phyloP scores from a whole-genome alignment of 2,888 invertebrate species.

The Muscina levida region DNA sequence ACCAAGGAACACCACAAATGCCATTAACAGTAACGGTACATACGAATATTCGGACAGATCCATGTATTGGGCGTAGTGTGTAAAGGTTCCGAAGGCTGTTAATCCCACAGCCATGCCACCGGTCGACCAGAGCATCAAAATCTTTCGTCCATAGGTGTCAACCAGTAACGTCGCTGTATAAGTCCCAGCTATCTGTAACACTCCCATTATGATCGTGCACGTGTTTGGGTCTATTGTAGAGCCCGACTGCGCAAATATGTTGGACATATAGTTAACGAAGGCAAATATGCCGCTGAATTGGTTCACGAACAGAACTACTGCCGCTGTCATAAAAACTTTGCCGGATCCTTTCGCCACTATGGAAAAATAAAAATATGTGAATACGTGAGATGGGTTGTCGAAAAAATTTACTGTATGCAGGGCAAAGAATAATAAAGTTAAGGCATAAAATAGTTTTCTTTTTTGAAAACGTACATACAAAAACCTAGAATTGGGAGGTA shows the following conservation, averaged over 20 bases:
- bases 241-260: slow-evolving; percentile 74
- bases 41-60: slow-evolving; percentile 71
- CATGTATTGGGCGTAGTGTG: slow-evolving; percentile 65
- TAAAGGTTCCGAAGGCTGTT: slow-evolving; percentile 72
- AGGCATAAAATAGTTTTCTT: too few species aligned
- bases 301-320: slow-evolving; percentile 71
- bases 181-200: slow-evolving; percentile 75
- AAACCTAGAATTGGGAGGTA: too few species aligned
- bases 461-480: too few species aligned
- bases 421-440: too few species aligned
- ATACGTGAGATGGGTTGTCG: too few species aligned
- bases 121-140: slow-evolving; percentile 74
- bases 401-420: too few species aligned
- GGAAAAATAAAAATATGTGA: slow-evolving; percentile 38
- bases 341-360: slow-evolving; percentile 72
- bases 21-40: slow-evolving; percentile 75
- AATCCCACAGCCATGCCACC: slow-evolving; percentile 72
- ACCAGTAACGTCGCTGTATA: slow-evolving; percentile 74
- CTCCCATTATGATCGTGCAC: slow-evolving; percentile 75
- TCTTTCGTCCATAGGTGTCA: slow-evolving; percentile 75
- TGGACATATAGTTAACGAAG: slow-evolving; percentile 76
- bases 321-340: slow-evolving; percentile 70
- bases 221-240: slow-evolving; percentile 74
- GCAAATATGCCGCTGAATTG: slow-evolving; percentile 75
- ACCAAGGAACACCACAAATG: slow-evolving; percentile 72